Conservation (phyloP, 2,113 vertebrate species). For the Nibea albiflora region DNA sequence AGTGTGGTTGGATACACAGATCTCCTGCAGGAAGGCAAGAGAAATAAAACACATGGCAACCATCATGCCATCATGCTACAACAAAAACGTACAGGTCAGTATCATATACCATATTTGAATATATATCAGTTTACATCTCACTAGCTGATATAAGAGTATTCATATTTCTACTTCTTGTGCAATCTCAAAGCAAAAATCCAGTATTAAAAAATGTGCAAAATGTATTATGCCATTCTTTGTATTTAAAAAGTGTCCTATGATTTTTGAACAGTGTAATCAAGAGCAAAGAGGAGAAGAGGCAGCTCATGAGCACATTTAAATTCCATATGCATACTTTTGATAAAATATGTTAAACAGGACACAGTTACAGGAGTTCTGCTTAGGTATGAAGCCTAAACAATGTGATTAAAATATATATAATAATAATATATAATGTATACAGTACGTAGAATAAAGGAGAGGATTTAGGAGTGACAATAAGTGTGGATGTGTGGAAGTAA, state of each 20-base stretch:
- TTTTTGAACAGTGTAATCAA: no score
- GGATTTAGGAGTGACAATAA: constrained; percentile 11
- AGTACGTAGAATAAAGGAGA: background rate
- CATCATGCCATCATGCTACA: background rate
- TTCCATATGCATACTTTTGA: background rate
- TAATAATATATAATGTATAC: no score
- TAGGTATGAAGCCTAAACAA: background rate
- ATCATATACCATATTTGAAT: background rate
- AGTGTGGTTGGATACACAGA: constrained; percentile 93
- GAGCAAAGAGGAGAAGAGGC: no score
- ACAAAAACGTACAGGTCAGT: background rate
- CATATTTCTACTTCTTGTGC: background rate
- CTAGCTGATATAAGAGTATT: background rate
- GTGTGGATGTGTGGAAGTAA: background rate
- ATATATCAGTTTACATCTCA: background rate
- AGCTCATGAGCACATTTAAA: no score
- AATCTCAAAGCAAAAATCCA: background rate
- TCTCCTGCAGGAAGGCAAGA: constrained; percentile 85
- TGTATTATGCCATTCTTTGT: background rate
- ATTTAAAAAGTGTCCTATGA: background rate
- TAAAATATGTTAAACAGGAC: background rate
- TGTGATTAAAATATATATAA: no score
- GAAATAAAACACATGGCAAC: background rate
- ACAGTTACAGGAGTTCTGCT: background rate
- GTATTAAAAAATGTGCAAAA: background rate